phyloP scores from a whole-genome alignment of 2,113 vertebrate genomes.

The Corythornis vintsioides region DNA sequence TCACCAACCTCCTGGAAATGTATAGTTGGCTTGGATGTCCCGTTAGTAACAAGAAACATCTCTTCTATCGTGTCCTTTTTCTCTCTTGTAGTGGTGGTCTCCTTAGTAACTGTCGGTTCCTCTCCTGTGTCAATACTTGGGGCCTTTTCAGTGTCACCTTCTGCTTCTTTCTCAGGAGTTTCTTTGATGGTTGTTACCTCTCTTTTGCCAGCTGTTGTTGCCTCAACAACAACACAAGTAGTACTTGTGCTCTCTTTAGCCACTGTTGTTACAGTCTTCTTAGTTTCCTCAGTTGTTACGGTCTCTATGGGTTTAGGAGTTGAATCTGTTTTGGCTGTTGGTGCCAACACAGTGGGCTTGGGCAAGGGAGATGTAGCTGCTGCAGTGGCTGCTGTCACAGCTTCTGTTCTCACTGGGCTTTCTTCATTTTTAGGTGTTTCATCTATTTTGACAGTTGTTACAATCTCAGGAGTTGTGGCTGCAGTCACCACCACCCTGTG shows the following conservation, averaged over 20 bases:
- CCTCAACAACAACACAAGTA: not conserved
- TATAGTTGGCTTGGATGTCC: constrained; percentile 41
- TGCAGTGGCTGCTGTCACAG: not conserved
- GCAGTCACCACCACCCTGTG: not conserved
- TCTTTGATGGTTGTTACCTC: not conserved
- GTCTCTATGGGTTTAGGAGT: not conserved
- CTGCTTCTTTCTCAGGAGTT: not conserved
- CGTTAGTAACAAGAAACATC: constrained; percentile 36
- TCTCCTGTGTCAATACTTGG: not conserved
- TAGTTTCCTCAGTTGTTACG: not conserved
- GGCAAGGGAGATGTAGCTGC: not conserved
- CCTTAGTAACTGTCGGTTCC: not conserved
- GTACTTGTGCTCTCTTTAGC: not conserved
- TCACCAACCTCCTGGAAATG: constrained; percentile 43
- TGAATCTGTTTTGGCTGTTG: not conserved
- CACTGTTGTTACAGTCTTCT: not conserved
- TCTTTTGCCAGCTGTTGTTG: not conserved
- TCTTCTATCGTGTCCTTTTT: constrained; percentile 55
- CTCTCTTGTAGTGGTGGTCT: constrained; percentile 6
- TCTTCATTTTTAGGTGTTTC: not conserved
- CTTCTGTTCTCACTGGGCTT: not conserved
- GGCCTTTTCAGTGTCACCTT: not conserved
- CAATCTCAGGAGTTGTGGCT: not conserved
- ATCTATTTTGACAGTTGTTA: not conserved
- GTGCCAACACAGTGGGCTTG: not conserved